phyloP scores from a whole-genome alignment of 2,888 invertebrate species.

The Osmoderma eremita region DNA sequence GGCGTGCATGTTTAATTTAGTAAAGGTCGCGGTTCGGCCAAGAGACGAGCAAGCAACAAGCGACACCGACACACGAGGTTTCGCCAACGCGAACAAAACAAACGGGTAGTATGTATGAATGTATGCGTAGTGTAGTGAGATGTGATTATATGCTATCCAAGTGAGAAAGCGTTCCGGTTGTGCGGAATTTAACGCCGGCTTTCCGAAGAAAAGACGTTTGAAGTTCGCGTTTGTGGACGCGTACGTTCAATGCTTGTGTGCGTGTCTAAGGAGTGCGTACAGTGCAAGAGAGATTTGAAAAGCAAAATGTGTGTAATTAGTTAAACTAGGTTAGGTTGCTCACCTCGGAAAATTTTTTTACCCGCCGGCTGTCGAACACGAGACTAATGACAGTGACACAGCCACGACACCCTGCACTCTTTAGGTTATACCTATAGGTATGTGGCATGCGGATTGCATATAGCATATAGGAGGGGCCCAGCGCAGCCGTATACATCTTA shows the following conservation, averaged over 20 bases:
- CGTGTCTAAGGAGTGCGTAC: constrained; percentile 13
- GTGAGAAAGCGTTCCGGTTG: background rate
- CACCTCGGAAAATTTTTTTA: constrained; percentile 58
- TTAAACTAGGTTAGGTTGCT: constrained; percentile 61
- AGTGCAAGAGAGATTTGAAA: constrained; percentile 47
- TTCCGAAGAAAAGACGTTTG: background rate
- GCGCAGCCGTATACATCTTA: constrained; percentile 73
- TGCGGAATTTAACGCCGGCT: background rate
- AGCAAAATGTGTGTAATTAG: constrained; percentile 57
- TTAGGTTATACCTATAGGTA: constrained; percentile 63
- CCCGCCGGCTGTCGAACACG: constrained; percentile 64
- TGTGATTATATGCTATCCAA: constrained; percentile 2
- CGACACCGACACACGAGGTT: constrained; percentile 27
- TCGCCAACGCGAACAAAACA: background rate
- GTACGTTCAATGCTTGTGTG: background rate
- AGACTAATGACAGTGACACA: constrained; percentile 63
- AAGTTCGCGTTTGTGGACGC: background rate
- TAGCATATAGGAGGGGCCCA: constrained; percentile 62
- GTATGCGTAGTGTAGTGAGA: no score
- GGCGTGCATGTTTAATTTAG: constrained; percentile 37
- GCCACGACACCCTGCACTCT: constrained; percentile 62
- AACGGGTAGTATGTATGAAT: background rate
- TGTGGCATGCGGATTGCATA: constrained; percentile 65
- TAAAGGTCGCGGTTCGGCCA: constrained; percentile 15
- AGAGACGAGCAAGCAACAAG: constrained; percentile 34